Evolutionary conservation across 2,113 vertebrate species (phyloP).

Genomic region (Redunca redunca): DNA sequence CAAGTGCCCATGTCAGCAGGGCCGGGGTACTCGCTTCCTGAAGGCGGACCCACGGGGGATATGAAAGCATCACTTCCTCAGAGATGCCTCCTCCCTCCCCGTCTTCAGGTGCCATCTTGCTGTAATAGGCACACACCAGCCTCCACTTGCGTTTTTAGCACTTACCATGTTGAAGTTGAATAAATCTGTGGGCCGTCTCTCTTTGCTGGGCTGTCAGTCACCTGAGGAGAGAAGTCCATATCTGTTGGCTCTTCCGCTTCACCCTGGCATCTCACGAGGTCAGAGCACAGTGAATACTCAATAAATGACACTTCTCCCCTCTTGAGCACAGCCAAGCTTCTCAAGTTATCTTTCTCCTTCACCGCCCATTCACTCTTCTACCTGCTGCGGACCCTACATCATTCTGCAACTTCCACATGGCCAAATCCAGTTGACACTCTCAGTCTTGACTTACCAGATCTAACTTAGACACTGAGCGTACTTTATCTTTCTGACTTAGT

Average conservation of each 20-base stretch:
- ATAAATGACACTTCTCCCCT: background rate
- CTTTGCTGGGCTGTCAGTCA: background rate
- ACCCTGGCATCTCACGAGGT: background rate
- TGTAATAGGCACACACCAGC: background rate
- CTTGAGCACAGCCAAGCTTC: background rate
- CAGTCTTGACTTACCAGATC: background rate
- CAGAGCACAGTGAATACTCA: background rate
- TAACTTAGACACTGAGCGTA: background rate
- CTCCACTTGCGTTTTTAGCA: background rate
- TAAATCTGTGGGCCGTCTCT: background rate
- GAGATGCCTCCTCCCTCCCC: background rate
- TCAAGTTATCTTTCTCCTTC: background rate
- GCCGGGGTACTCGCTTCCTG: background rate
- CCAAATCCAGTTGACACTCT: background rate
- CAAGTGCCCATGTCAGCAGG: background rate
- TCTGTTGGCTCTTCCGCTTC: background rate
- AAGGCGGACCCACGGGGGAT: background rate
- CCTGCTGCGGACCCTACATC: background rate
- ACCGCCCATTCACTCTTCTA: background rate
- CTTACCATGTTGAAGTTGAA: background rate
- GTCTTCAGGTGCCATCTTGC: background rate
- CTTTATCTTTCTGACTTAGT: background rate
- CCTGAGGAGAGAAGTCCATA: background rate
- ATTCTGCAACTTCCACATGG: background rate
- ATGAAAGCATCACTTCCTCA: background rate